Conservation (phyloP, 2,113 vertebrate genomes). For the Leptobrachium leishanense region DNA sequence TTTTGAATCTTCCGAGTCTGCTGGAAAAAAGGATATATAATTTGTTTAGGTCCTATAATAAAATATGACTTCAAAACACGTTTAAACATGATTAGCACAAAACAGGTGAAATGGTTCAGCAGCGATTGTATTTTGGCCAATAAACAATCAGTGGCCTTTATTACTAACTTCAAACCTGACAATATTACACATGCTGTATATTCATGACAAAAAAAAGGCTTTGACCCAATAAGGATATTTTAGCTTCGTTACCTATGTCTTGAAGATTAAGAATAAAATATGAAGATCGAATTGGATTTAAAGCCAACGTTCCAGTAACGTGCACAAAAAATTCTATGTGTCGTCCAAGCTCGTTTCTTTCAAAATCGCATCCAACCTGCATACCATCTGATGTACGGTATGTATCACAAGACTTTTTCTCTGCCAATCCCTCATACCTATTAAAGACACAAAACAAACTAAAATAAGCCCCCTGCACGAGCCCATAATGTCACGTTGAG, state of each 20-base stretch:
- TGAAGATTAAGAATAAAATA: constrained; percentile 34
- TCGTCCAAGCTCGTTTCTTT: constrained; percentile 4
- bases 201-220: neutral
- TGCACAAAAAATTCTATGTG: constrained; percentile 26
- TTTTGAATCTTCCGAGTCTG: too few species aligned
- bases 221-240: neutral
- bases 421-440: constrained; percentile 23
- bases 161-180: too few species aligned
- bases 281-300: constrained; percentile 21
- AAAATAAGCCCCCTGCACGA: neutral
- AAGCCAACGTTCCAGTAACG: constrained; percentile 8
- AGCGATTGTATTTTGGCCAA: too few species aligned
- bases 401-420: constrained; percentile 17
- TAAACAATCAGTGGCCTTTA: too few species aligned
- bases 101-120: too few species aligned
- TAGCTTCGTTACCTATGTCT: constrained; percentile 21
- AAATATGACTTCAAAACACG: too few species aligned
- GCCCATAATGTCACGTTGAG: too few species aligned
- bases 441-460: neutral
- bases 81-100: too few species aligned
- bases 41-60: too few species aligned
- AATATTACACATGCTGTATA: neutral
- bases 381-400: constrained; percentile 13
- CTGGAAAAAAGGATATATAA: too few species aligned
- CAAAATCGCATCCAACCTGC: constrained; percentile 28